Base-by-base conservation (phyloP, 2,113 vertebrate species). In the Stomatorhinus ivindoensis region DNA sequence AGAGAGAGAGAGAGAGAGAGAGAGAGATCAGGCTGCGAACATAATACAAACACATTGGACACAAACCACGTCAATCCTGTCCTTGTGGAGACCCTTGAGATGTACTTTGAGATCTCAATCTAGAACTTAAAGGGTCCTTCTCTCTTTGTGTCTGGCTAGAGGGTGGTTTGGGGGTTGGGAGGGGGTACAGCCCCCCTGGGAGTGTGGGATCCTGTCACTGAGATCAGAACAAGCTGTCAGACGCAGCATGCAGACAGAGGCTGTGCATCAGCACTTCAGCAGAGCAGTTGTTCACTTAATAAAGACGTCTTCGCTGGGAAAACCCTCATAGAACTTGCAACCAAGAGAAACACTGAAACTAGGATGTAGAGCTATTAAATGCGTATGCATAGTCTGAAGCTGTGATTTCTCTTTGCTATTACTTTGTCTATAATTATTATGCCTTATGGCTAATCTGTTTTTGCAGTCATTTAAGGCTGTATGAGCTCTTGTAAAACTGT, bases 221-320 rank as follows among this genome's bases (percentile, higher is more conserved):
- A 94, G 94, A 95, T 95, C 94, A 95, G 93, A 95, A 95, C 94
- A 94, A 94, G 93, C 93, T 94, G 94, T 94, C 94, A 95, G 92
- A 87, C 91, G 90, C 92, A 93, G 92, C 91, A 93, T 92, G 47
- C n/a, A 51, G 69, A 42, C 51, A 27, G 76, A 53, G 46, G 6
- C 85, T 24, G 65, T 17, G 24, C 65, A 76, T 31, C 13, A 24
- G 48, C 27, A 86, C 27, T 51, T 86, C 47, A 35, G 48, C n/a
- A 46, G 39, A 51, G 48, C 85, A 86, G 85, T 31, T 31, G 48
- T 87, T 58, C 86, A 42, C 50, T 87, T 35, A 87, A 87, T 87
- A 87, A 87, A 58, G 27, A 44, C 17, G 24, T 46, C 42, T 84
- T 84, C 44, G n/a, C 42, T 47, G 24, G 44, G 82, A 47, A 44